phyloP scores from a whole-genome alignment of 2,888 invertebrate species.

The Ganaspis brasiliensis region DNA sequence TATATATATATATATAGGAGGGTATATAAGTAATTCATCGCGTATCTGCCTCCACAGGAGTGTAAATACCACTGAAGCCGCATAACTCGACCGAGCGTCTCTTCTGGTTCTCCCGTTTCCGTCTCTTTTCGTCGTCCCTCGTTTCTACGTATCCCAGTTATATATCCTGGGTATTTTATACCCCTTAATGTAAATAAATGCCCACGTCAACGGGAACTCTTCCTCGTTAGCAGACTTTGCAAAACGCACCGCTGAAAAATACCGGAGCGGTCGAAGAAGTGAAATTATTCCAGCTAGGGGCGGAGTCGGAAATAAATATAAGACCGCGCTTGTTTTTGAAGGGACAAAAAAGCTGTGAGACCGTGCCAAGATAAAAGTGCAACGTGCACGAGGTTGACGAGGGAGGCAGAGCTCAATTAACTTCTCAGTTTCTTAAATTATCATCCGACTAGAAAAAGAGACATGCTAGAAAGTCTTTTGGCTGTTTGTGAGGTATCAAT shows the following conservation, averaged over 20 bases:
- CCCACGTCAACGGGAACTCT: slow-evolving; percentile 26
- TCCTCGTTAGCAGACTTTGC: slow-evolving; percentile 17
- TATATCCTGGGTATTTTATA: slow-evolving; percentile 33
- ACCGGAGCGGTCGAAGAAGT: slow-evolving; percentile 15
- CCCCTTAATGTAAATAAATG: slow-evolving; percentile 36
- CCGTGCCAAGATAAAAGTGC: slow-evolving; percentile 43
- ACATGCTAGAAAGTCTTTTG: too few species aligned
- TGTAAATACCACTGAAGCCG: slow-evolving; percentile 41
- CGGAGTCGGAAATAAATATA: slow-evolving; percentile 37
- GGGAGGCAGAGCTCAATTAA: slow-evolving; percentile 39
- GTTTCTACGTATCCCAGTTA: slow-evolving; percentile 33
- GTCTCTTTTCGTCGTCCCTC: slow-evolving; percentile 3
- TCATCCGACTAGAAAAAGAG: slow-evolving; percentile 3
- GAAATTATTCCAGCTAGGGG: slow-evolving; percentile 30
- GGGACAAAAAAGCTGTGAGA: slow-evolving; percentile 37
- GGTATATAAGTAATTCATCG: slow-evolving; percentile 44
- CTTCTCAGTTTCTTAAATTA: slow-evolving; percentile 32
- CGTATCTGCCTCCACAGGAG: slow-evolving; percentile 10
- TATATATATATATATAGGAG: too few species aligned
- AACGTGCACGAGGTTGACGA: slow-evolving; percentile 24
- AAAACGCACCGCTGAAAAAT: slow-evolving; percentile 11
- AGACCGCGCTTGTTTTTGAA: slow-evolving; percentile 18
- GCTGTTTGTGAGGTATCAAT: too few species aligned
- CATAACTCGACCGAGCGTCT: slow-evolving; percentile 20
- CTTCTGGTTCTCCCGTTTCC: neutral